phyloP scores from a whole-genome alignment of 2,113 vertebrate species.

The Lamprotornis superbus region DNA sequence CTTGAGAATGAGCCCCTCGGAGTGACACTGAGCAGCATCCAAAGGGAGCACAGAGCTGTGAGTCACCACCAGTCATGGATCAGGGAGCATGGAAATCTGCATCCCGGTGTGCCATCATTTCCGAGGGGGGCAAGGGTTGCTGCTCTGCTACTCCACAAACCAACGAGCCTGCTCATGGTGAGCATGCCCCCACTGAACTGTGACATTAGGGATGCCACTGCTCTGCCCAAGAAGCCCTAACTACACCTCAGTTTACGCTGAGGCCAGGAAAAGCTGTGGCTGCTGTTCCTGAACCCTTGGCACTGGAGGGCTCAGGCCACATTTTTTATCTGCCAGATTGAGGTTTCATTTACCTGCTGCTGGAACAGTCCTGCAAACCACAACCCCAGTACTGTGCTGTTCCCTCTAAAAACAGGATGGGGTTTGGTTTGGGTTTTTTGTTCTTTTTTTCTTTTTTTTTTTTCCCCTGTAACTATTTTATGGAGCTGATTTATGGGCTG shows the following conservation, averaged over 20 bases:
- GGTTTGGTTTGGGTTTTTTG: background rate
- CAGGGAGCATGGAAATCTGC: background rate
- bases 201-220: accelerated
- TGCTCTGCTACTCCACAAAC: background rate
- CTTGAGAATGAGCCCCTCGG: background rate
- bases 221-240: accelerated
- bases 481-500: background rate
- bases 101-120: accelerated
- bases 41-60: background rate
- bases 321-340: background rate
- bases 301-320: accelerated
- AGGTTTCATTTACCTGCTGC: background rate
- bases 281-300: background rate
- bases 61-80: background rate
- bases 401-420: background rate
- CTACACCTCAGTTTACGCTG: background rate
- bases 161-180: accelerated
- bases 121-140: accelerated
- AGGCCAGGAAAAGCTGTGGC: background rate
- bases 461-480: background rate
- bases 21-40: background rate
- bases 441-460: background rate
- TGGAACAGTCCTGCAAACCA: background rate
- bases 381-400: accelerated
- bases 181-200: background rate